Evolutionary conservation across 2,113 vertebrate species (phyloP).

Genomic region (Hippolais icterina): DNA sequence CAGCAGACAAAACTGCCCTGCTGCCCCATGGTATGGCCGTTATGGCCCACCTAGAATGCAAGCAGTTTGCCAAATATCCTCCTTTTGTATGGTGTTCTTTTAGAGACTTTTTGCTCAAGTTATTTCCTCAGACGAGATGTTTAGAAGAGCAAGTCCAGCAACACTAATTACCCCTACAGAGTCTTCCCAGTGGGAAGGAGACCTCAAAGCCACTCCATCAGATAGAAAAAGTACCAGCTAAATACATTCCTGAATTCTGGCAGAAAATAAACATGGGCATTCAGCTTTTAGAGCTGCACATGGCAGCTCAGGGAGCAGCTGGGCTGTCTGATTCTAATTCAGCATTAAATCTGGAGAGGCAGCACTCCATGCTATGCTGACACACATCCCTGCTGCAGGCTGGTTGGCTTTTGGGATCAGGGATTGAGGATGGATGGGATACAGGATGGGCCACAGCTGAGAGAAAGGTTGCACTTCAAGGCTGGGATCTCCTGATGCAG

Average conservation of each 20-base stretch:
- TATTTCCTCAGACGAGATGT: neutral
- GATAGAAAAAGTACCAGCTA: neutral
- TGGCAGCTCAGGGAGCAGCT: neutral
- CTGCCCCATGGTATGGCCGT: neutral
- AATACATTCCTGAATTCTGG: neutral
- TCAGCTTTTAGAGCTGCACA: neutral
- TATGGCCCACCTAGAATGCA: neutral
- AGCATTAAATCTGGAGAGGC: neutral
- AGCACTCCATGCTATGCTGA: neutral
- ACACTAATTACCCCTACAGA: neutral
- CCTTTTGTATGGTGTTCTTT: neutral
- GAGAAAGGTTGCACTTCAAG: neutral
- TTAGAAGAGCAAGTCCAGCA: neutral
- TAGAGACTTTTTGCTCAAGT: neutral
- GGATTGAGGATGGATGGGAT: fast-evolving
- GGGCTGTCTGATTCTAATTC: neutral
- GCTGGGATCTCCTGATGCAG: neutral
- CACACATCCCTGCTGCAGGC: neutral
- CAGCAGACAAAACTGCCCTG: neutral
- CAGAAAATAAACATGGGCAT: neutral
- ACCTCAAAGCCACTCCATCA: neutral
- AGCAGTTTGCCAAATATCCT: neutral
- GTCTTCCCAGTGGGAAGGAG: neutral
- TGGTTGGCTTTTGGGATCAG: neutral
- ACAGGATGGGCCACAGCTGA: neutral